phyloP scores from a whole-genome alignment of 2,797 vertebrate species.

The Scarus forsteni region DNA sequence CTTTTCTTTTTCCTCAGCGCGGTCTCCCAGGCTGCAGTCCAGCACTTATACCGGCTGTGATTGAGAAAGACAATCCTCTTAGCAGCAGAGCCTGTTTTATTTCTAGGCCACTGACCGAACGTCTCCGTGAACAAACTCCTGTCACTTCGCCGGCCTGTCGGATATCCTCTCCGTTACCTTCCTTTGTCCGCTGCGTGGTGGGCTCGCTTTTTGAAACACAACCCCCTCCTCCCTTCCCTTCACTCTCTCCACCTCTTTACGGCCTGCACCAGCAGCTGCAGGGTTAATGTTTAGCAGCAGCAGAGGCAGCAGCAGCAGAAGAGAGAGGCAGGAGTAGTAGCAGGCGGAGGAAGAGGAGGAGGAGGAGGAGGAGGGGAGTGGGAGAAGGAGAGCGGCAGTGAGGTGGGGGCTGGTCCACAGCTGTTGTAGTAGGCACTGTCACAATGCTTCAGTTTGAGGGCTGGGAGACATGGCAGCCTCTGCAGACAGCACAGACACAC shows the following conservation, averaged over 20 bases:
- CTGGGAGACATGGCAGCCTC: conserved; percentile 83
- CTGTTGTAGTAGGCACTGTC: conserved; percentile 86
- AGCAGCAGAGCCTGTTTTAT: conserved; percentile 70
- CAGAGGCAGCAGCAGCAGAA: conserved; percentile 70
- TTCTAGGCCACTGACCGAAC: conserved; percentile 61
- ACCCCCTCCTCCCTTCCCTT: conserved; percentile 44
- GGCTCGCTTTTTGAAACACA: conserved; percentile 65
- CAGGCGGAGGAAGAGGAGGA: conserved; percentile 50
- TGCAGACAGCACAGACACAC: conserved; percentile 68
- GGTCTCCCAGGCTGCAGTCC: conserved; percentile 50
- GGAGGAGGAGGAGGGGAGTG: conserved; percentile 46
- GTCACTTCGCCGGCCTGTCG: conserved; percentile 64
- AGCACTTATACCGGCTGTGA: conserved; percentile 62
- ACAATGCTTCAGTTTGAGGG: too few species aligned
- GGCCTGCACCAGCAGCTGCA: conserved; percentile 77
- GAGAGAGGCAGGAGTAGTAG: conserved; percentile 66
- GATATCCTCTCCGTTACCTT: conserved; percentile 73
- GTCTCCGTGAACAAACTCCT: conserved; percentile 54
- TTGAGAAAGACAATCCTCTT: conserved; percentile 81
- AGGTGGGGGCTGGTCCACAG: conserved; percentile 85
- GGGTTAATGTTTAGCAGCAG: conserved; percentile 85
- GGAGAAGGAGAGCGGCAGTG: conserved; percentile 50
- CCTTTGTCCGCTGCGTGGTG: conserved; percentile 74
- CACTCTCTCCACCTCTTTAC: conserved; percentile 57
- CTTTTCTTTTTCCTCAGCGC: conserved; percentile 26